These are phyloP conservation scores for Triplophysa dalaica DNA, from an alignment of 2,113 vertebrate species.

Conservation along the genomic window DNA sequence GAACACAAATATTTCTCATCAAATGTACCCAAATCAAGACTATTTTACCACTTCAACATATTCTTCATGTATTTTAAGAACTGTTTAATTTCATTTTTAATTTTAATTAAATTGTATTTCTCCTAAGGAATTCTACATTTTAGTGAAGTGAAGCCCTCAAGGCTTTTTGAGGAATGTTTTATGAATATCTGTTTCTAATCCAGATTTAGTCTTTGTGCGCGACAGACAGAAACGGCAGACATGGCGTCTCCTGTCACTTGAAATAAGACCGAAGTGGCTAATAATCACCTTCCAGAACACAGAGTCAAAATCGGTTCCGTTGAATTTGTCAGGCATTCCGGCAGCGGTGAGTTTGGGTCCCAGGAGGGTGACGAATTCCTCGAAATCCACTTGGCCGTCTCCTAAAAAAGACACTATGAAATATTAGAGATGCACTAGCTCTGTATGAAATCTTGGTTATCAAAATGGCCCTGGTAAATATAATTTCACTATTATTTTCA, in stretches of 20 bases:
- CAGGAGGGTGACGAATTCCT: conserved; percentile 95
- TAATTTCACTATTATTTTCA: background rate
- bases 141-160: too few species aligned
- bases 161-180: background rate
- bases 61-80: too few species aligned
- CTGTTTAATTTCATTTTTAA: too few species aligned
- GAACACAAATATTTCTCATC: too few species aligned
- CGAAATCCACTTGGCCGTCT: conserved; percentile 96
- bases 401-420: conserved; percentile 69
- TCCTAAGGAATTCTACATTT: too few species aligned
- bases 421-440: background rate
- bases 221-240: background rate
- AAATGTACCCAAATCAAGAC: too few species aligned
- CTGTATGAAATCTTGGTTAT: too few species aligned
- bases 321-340: conserved; percentile 92
- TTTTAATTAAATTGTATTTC: too few species aligned
- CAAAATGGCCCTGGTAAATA: background rate
- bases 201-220: conserved; percentile 20
- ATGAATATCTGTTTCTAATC: conserved; percentile 2
- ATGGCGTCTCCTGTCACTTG: conserved; percentile 33
- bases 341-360: conserved; percentile 94
- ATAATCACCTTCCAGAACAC: conserved; percentile 96
- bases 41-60: too few species aligned
- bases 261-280: conserved; percentile 55
- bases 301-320: conserved; percentile 92